Percentiles rank a stretch among this genome's conserved stretches.
Evolutionary conservation across 2,797 vertebrate genomes (phyloP).

Genomic region (Typhlichthys eigenmanni): DNA sequence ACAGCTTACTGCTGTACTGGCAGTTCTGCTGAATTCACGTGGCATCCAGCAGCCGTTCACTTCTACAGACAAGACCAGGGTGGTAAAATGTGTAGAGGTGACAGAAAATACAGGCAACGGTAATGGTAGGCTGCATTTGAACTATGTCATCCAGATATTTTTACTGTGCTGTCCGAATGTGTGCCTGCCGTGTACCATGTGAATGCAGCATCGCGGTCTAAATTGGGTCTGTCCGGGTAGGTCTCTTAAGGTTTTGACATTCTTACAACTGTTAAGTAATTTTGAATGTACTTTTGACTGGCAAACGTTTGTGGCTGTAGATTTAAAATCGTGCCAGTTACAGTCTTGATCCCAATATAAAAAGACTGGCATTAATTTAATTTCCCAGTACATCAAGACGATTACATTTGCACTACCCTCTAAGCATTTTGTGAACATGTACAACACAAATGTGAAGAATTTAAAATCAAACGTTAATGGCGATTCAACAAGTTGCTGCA

Average conservation of each 20-base stretch:
- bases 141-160: too few relatives aligned
- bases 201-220: too few relatives aligned
- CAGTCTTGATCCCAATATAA: not conserved
- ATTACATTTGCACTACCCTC: constrained; percentile 19
- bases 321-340: not conserved
- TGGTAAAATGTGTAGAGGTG: too few relatives aligned
- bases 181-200: too few relatives aligned
- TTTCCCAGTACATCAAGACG: constrained; percentile 10
- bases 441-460: not conserved
- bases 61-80: not conserved
- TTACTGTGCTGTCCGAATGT: too few relatives aligned
- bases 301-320: not conserved
- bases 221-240: too few relatives aligned
- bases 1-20: too few relatives aligned
- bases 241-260: not conserved
- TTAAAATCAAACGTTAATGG: too few relatives aligned
- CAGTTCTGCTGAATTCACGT: too few relatives aligned
- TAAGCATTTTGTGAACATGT: constrained; percentile 10
- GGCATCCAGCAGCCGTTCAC: not conserved
- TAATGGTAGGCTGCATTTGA: too few relatives aligned
- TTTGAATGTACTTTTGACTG: constrained; percentile 1
- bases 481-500: too few relatives aligned
- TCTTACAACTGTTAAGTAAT: not conserved
- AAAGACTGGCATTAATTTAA: not conserved
- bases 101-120: too few relatives aligned